These are phyloP conservation scores for Paragorgia papillata DNA, from an alignment of 92 coral and sea anemone species.

Conservation along the genomic window DNA sequence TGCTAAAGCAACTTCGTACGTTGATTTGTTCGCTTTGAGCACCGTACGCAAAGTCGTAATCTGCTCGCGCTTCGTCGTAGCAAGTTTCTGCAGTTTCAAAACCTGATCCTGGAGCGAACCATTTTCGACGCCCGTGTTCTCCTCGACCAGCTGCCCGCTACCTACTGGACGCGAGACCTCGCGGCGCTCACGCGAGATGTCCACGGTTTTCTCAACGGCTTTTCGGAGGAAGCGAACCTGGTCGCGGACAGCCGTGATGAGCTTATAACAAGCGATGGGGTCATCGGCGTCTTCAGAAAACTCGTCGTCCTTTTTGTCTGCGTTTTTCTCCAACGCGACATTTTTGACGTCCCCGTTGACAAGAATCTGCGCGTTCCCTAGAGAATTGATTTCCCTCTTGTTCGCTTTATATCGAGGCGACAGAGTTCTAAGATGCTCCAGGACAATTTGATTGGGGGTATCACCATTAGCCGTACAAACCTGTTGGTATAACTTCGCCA, in stretches of 20 bases:
- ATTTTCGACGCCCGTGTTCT: conserved; percentile 52
- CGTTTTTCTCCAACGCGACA: neutral
- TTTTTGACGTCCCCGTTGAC: conserved; percentile 25
- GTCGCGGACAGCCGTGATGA: conserved; percentile 95
- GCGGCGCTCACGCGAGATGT: conserved; percentile 76
- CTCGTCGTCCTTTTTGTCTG: conserved; percentile 78
- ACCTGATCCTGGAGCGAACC: conserved; percentile 86
- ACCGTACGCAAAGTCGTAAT: conserved; percentile 94
- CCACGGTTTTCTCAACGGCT: conserved; percentile 95
- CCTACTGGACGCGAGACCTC: conserved; percentile 71
- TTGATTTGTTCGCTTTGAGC: conserved; percentile 96
- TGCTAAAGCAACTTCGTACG: conserved; percentile 95
- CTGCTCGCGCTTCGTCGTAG: conserved; percentile 97
- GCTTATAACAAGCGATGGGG: conserved; percentile 88
- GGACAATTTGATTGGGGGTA: conserved; percentile 63
- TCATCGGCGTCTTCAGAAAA: conserved; percentile 79
- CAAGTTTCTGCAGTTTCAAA: conserved; percentile 78
- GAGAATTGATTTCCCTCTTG: neutral
- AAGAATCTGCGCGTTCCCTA: neutral
- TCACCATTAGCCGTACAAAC: conserved; percentile 97
- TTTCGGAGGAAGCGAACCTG: conserved; percentile 93
- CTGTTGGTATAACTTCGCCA: conserved; percentile 83
- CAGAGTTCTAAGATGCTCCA: conserved; percentile 42
- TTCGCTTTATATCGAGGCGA: conserved; percentile 20
- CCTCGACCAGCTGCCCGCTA: conserved; percentile 59